These are phyloP conservation scores for Pipistrellus nathusii DNA, from an alignment of 2,797 vertebrate genomes.

Conservation along the genomic window DNA sequence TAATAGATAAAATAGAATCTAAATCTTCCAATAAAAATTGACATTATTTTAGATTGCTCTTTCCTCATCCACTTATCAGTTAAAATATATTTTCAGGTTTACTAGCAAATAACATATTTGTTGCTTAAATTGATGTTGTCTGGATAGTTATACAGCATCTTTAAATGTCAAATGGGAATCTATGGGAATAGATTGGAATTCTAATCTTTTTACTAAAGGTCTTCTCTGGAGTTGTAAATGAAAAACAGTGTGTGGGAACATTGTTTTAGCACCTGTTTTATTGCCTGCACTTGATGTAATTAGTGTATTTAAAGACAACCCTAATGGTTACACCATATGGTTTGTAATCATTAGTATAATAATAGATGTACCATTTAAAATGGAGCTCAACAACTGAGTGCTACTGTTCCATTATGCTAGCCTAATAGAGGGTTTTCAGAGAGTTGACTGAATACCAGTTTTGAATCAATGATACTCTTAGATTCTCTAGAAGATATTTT, in stretches of 20 bases:
- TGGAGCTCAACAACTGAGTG: conserved; percentile 52
- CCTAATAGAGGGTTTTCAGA: conserved; percentile 19
- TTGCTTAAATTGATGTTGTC: conserved; percentile 50
- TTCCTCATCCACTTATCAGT: conserved; percentile 6
- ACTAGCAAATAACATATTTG: conserved; percentile 56
- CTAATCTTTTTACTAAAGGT: conserved; percentile 28
- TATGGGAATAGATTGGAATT: conserved; percentile 62
- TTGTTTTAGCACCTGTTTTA: conserved; percentile 77
- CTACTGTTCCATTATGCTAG: conserved; percentile 59
- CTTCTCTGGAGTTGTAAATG: conserved; percentile 77
- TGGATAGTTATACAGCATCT: conserved; percentile 43
- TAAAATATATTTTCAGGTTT: conserved; percentile 17
- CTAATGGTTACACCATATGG: conserved; percentile 72
- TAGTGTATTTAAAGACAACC: conserved; percentile 82
- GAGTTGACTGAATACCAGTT: conserved; percentile 50
- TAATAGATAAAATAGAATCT: background rate
- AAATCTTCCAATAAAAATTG: background rate
- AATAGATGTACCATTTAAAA: conserved; percentile 73
- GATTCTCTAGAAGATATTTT: conserved; percentile 16
- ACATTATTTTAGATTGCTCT: conserved; percentile 18
- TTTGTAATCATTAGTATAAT: conserved; percentile 81
- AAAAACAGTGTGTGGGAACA: conserved; percentile 72
- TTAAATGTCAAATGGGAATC: conserved; percentile 71
- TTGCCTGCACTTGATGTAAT: conserved; percentile 77
- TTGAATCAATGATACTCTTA: conserved; percentile 1